Base-by-base conservation (phyloP, 35 echinoderm and acorn worm species). In the Diadema setosum region DNA sequence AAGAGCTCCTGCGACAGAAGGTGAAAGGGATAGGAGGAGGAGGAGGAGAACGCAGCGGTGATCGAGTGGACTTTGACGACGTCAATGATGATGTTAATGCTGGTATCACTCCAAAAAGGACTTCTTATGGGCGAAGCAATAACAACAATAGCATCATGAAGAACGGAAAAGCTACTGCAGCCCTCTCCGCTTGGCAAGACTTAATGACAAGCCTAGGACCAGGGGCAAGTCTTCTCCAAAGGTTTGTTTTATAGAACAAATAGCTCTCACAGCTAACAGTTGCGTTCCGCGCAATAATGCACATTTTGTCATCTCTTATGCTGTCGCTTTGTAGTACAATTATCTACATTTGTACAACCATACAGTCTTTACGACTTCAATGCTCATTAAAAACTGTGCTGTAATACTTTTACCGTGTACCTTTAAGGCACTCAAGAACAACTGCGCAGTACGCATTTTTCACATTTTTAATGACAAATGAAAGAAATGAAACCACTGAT, bases 1-100 rank as follows among this genome's bases (percentile, higher is more conserved):
- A 92, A 58, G 85, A 70, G 39, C 65, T 99, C 11, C 94, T 99
- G 43, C 63, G 82, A 6, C 55, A 88, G 48, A 89, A 83, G 39
- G 55, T 73, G 18, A 60, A 59, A 18, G 46, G 29, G 16, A 41
- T 25, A 1, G 45, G 63, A n/a, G 23, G 39, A 15, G 41, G 40
- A 11, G 64, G 80, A 3, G 30, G 69, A 17, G 39, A 15, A 6
- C 59, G 34, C 14, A 18, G 27, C 20, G 40, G 12, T 44, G 35
- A 32, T 78, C 34, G 40, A 44, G 35, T 26, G 36, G 63, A 14
- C 27, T 67, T n/a, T n/a, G n/a, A n/a, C n/a, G n/a, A n/a, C n/a
- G n/a, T n/a, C 12, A 14, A 57, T 57, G 12, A 14, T 57, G 50
- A 14, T 57, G 50, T 57, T 57, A 21, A 57, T 57, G 21, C 50